Conservation (phyloP, 2,888 invertebrate genomes). For the Aplocera efformata region DNA sequence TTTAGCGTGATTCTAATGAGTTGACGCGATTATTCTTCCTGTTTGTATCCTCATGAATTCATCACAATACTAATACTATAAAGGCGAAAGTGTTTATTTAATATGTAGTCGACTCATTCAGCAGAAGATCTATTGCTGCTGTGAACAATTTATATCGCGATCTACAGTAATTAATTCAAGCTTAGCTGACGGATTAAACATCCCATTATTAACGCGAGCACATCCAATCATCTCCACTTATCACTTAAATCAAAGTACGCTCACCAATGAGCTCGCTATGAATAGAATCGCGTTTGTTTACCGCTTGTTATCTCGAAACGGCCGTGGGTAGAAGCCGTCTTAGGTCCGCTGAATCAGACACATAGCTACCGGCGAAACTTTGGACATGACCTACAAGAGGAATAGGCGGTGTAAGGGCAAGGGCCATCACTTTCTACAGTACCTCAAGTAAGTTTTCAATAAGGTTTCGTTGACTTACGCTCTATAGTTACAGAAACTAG, state of each 20-base stretch:
- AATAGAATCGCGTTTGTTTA: slow-evolving; percentile 47
- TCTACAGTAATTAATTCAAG: neutral
- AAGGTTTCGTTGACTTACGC: neutral
- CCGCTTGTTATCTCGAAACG: slow-evolving; percentile 34
- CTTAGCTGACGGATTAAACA: slow-evolving; percentile 9
- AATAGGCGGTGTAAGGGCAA: slow-evolving; percentile 55
- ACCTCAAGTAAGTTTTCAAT: slow-evolving; percentile 51
- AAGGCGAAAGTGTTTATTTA: too few species aligned
- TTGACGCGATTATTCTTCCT: slow-evolving; percentile 3
- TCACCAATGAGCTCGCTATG: slow-evolving; percentile 25
- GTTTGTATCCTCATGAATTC: slow-evolving; percentile 1
- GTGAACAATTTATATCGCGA: too few species aligned
- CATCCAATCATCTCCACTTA: slow-evolving; percentile 21
- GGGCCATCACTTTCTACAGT: slow-evolving; percentile 59
- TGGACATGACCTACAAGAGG: slow-evolving; percentile 43
- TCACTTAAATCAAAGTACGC: slow-evolving; percentile 26
- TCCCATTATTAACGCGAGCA: slow-evolving; percentile 16
- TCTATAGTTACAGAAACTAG: too few species aligned
- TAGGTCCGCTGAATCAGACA: slow-evolving; percentile 29
- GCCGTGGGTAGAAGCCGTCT: slow-evolving; percentile 38
- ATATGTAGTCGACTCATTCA: neutral
- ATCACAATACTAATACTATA: too few species aligned
- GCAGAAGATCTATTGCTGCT: neutral
- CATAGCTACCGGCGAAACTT: slow-evolving; percentile 10
- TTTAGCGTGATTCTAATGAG: slow-evolving; percentile 6